phyloP scores from a whole-genome alignment of 2,113 vertebrate species.

The Poecile atricapillus region DNA sequence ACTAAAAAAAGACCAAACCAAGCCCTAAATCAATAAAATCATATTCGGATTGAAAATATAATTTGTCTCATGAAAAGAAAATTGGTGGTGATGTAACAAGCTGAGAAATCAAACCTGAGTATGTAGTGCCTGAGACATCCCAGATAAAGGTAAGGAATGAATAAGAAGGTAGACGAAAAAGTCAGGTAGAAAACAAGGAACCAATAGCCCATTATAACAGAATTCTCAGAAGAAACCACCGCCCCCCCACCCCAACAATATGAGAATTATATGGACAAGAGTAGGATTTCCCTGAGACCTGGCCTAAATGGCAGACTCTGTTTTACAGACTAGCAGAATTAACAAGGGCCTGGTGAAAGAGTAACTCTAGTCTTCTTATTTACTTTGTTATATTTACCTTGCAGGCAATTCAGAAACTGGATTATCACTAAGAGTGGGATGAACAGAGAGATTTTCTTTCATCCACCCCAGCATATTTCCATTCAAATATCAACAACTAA shows the following conservation, averaged over 20 bases:
- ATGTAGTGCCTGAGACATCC: not conserved
- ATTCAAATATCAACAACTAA: not conserved
- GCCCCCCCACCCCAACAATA: fast-evolving
- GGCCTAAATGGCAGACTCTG: not conserved
- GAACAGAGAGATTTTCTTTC: not conserved
- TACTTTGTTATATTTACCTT: not conserved
- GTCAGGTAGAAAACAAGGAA: not conserved
- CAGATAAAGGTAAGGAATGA: not conserved
- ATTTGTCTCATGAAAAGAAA: not conserved
- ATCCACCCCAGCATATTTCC: not conserved
- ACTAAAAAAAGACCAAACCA: fast-evolving
- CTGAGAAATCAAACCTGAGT: not conserved
- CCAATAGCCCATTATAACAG: not conserved
- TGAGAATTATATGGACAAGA: not conserved
- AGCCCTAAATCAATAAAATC: not conserved
- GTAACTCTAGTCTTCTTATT: not conserved
- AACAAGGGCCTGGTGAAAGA: not conserved
- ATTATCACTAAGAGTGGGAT: not conserved
- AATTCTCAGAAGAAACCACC: not conserved
- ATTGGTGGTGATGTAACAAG: not conserved
- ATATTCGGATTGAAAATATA: not conserved
- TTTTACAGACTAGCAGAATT: not conserved
- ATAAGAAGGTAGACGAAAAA: not conserved
- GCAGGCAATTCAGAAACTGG: not conserved
- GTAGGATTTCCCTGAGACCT: not conserved